phyloP scores from a whole-genome alignment of 2,797 vertebrate genomes.

The Trachurus trachurus region DNA sequence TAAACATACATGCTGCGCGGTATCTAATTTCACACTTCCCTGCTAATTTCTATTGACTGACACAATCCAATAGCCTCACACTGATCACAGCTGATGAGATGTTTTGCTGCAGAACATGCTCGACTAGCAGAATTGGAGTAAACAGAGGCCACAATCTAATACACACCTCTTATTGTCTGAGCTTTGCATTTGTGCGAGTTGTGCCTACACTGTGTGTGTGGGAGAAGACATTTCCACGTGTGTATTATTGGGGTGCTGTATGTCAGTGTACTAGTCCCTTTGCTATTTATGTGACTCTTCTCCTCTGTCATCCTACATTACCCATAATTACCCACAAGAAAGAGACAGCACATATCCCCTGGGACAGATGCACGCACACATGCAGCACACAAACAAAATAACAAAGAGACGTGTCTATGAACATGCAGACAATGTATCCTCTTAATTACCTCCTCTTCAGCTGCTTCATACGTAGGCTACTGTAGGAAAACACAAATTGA shows the following conservation, averaged over 20 bases:
- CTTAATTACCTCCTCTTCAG: slow-evolving; percentile 72
- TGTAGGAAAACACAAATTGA: slow-evolving; percentile 56
- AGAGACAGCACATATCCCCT: slow-evolving; percentile 61
- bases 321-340: slow-evolving; percentile 79
- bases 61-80: slow-evolving; percentile 40
- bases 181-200: slow-evolving; percentile 11
- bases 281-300: slow-evolving; percentile 48
- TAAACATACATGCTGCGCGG: slow-evolving; percentile 50
- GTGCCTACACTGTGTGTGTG: not conserved
- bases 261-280: slow-evolving; percentile 35
- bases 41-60: slow-evolving; percentile 54
- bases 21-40: slow-evolving; percentile 53
- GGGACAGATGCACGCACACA: slow-evolving; percentile 51
- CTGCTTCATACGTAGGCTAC: slow-evolving; percentile 33
- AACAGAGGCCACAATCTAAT: slow-evolving; percentile 12
- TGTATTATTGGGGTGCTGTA: slow-evolving; percentile 38
- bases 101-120: slow-evolving; percentile 26
- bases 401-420: slow-evolving; percentile 52
- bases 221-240: slow-evolving; percentile 24
- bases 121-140: slow-evolving; percentile 8
- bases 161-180: slow-evolving; percentile 17
- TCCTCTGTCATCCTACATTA: slow-evolving; percentile 80
- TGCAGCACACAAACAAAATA: slow-evolving; percentile 51
- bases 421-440: slow-evolving; percentile 60
- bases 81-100: slow-evolving; percentile 47